phyloP scores from a whole-genome alignment of 2,113 vertebrate species.

The Pungitius pungitius region DNA sequence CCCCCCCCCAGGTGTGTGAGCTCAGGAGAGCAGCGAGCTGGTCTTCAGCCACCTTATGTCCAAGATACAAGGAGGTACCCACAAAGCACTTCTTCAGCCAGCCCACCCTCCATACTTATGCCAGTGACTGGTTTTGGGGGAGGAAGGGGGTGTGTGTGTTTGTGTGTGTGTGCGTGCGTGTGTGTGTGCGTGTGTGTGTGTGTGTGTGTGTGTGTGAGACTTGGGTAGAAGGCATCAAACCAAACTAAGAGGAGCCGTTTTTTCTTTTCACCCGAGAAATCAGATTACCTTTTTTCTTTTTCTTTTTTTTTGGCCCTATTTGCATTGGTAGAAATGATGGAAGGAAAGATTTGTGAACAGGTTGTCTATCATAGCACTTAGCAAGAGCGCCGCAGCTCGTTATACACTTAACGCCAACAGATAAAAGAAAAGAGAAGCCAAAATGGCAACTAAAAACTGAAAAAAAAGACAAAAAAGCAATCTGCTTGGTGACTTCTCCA shows the following conservation, averaged over 20 bases:
- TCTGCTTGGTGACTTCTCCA: constrained; percentile 71
- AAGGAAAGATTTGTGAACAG: constrained; percentile 68
- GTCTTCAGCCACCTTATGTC: constrained; percentile 60
- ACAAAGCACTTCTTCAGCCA: constrained; percentile 73
- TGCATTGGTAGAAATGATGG: constrained; percentile 58
- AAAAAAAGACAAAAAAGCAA: constrained; percentile 64
- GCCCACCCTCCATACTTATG: constrained; percentile 59
- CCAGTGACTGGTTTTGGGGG: constrained; percentile 65
- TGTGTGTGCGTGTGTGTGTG: constrained; percentile 3
- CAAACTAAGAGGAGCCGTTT: constrained; percentile 76
- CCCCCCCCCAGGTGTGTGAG: constrained; percentile 47
- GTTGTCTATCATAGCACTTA: constrained; percentile 82
- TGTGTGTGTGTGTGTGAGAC: neutral
- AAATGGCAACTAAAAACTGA: constrained; percentile 70
- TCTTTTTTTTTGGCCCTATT: constrained; percentile 40
- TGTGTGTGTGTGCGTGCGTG: neutral
- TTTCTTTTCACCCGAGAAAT: constrained; percentile 62
- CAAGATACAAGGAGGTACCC: constrained; percentile 63
- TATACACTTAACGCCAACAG: constrained; percentile 76
- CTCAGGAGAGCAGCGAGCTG: constrained; percentile 69
- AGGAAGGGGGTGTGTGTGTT: constrained; percentile 34
- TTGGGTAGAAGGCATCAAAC: constrained; percentile 72
- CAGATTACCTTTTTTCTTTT: constrained; percentile 47
- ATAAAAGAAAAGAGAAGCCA: constrained; percentile 69
- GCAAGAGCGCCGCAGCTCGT: constrained; percentile 64